Base-by-base conservation (phyloP, 2,113 vertebrate species). In the Neodontobutis hainanensis region DNA sequence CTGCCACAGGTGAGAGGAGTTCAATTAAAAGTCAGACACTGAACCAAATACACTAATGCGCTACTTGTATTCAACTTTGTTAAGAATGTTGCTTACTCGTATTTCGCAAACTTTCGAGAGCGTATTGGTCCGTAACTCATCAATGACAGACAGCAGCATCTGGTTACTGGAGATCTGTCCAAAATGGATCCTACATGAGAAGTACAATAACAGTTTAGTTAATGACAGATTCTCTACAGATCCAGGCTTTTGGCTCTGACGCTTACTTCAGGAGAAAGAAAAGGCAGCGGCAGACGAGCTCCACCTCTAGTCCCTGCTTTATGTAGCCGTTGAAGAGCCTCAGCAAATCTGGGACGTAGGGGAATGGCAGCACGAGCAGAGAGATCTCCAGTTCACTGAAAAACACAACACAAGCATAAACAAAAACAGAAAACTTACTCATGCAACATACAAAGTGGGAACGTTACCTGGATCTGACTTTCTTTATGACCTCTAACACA, bases 101-200 rank as follows among this genome's bases (percentile, higher is more conserved):
- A 95, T 94, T 75, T 96, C 90, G 0, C 61, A 81, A 73, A 99
- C 95, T 95, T 94, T 95, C 4, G 94, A 94, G 56, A 97, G 90
- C 0, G 96, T 98, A 44, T 93, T 95, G 84, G 89, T 93, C 78
- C 94, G 95, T 62, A 99, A 89, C 51, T 94, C 91, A 52, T 98
- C 94, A 14, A 99, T 95, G 76, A 97, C 94, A 0, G 94, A 91
- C 74, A 98, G 90, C 74, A 99, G 79, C 94, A 96, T 95, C 71
- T 97, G 95, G 87, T 97, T 98, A 85, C 94, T 92, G 77, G 95
- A 96, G 86, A 99, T 96, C 85, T 94, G 95, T 40, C 97, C 97
- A 74, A 98, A 99, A 77, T 99, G 96, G 83, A 99, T 94, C 91
- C 97, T 99, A 50, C 1, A 67, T 42, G 0, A 55, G 5, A 38